These are phyloP conservation scores for Merodon equestris DNA, from an alignment of 2,888 invertebrate species.

Conservation along the genomic window DNA sequence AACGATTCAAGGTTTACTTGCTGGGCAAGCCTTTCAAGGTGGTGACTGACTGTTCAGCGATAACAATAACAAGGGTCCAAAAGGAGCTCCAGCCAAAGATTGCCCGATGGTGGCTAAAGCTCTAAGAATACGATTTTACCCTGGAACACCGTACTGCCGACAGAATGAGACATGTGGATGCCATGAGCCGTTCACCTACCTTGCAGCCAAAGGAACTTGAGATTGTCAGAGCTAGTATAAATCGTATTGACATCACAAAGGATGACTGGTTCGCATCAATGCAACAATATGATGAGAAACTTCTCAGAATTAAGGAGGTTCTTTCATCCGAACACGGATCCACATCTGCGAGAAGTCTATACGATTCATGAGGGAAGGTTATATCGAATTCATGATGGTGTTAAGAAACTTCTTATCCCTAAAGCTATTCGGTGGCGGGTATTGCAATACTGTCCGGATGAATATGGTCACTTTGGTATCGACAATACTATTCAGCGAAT, in stretches of 20 bases:
- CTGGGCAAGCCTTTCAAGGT: slow-evolving; percentile 64
- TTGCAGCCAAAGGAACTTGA: slow-evolving; percentile 4
- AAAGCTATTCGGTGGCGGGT: slow-evolving; percentile 46
- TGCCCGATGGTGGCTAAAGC: slow-evolving; percentile 72
- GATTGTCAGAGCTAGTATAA: background rate
- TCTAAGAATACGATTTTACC: slow-evolving; percentile 6
- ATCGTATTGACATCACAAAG: background rate
- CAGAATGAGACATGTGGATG: slow-evolving; percentile 38
- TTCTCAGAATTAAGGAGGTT: slow-evolving; percentile 14
- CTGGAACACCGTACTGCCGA: slow-evolving; percentile 5
- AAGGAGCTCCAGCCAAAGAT: slow-evolving; percentile 30
- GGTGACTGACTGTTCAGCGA: slow-evolving; percentile 49
- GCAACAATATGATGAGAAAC: slow-evolving; percentile 50
- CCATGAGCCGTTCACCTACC: slow-evolving; percentile 39
- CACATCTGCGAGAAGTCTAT: background rate
- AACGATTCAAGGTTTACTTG: slow-evolving; percentile 72
- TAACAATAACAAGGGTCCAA: background rate
- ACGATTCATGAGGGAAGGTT: background rate
- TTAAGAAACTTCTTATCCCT: slow-evolving; percentile 24
- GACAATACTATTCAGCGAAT: slow-evolving; percentile 51
- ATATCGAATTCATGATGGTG: background rate
- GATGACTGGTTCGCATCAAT: slow-evolving; percentile 48
- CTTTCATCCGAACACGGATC: background rate
- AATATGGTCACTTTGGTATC: slow-evolving; percentile 56
- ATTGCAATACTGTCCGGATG: slow-evolving; percentile 46